Conservation (phyloP, 2,888 invertebrate genomes). For the Vandiemenella viatica region DNA sequence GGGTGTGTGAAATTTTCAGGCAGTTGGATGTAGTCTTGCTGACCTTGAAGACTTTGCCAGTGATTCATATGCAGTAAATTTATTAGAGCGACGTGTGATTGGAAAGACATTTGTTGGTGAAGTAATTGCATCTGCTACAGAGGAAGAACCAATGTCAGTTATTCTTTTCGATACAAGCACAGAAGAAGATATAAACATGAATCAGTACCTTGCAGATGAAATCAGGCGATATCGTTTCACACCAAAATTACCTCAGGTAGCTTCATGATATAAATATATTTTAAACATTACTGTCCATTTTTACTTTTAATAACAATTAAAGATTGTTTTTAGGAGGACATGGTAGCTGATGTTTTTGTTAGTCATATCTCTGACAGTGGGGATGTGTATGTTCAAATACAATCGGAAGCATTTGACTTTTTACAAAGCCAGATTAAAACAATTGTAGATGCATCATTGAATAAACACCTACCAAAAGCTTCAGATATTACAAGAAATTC, state of each 20-base stretch:
- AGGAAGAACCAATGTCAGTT: slow-evolving; percentile 35
- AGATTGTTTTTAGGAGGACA: slow-evolving; percentile 12
- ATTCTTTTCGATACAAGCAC: slow-evolving; percentile 50
- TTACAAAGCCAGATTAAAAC: slow-evolving; percentile 24
- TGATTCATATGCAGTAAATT: slow-evolving; percentile 26
- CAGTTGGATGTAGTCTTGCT: slow-evolving; percentile 43
- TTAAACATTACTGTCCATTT: not conserved
- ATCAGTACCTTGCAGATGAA: slow-evolving; percentile 40
- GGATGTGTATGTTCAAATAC: slow-evolving; percentile 30
- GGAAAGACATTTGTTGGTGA: slow-evolving; percentile 42
- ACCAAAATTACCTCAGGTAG: slow-evolving; percentile 20
- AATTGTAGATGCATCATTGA: slow-evolving; percentile 16
- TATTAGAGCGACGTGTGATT: slow-evolving; percentile 31
- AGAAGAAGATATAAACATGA: slow-evolving; percentile 46
- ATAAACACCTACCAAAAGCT: slow-evolving; percentile 15
- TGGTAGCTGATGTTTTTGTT: slow-evolving; percentile 26
- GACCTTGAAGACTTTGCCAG: slow-evolving; percentile 50
- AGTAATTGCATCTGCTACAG: slow-evolving; percentile 26
- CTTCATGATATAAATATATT: not conserved
- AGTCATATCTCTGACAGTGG: slow-evolving; percentile 29
- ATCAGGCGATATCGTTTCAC: slow-evolving; percentile 32
- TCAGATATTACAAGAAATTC: slow-evolving; percentile 18
- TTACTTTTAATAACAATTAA: not conserved
- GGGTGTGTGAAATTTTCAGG: too few relatives aligned
- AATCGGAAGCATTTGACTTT: slow-evolving; percentile 24